phyloP scores from a whole-genome alignment of 2,113 vertebrate genomes.

The Carassius carassius region DNA sequence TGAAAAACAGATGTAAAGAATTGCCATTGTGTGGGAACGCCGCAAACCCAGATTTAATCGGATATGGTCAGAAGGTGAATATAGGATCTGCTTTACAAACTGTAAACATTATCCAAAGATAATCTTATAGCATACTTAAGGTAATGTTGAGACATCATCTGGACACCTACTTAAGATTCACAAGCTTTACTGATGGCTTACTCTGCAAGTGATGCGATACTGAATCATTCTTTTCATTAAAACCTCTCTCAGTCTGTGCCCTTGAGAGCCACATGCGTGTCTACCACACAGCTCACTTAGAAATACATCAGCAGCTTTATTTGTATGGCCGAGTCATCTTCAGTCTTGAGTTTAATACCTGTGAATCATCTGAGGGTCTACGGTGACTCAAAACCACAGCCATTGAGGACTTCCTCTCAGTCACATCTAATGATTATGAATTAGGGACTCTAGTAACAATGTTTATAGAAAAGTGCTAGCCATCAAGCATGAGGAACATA shows the following conservation, averaged over 20 bases:
- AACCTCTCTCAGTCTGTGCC: neutral
- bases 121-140: neutral
- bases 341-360: conserved; percentile 25
- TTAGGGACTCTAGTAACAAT: neutral
- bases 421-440: conserved; percentile 12
- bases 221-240: neutral
- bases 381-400: conserved; percentile 32
- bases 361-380: neutral
- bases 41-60: conserved; percentile 10
- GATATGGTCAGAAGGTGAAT: conserved; percentile 23
- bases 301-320: conserved; percentile 11
- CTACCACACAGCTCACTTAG: neutral
- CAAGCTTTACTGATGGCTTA: neutral
- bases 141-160: neutral
- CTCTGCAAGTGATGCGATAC: neutral
- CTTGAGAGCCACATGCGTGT: neutral
- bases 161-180: neutral
- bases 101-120: neutral
- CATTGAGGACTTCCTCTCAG: neutral
- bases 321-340: conserved; percentile 17
- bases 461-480: neutral
- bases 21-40: neutral
- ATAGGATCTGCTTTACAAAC: conserved; percentile 15
- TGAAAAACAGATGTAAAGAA: conserved; percentile 36
- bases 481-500: neutral